Conservation (phyloP, 2,797 vertebrate species). For the Phoxinus dragarum region DNA sequence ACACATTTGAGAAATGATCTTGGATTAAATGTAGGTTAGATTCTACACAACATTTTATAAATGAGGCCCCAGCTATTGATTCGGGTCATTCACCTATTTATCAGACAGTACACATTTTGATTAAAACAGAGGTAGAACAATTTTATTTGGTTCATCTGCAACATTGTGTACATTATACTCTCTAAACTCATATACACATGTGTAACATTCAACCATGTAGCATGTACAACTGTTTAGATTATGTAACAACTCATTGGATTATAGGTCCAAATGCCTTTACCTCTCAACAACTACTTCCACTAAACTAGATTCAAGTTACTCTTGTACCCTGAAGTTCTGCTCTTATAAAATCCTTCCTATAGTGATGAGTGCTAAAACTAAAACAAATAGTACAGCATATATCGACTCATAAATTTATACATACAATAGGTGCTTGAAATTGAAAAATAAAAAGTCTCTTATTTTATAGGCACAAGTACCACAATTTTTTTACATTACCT, state of each 20-base stretch:
- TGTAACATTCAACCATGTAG: not conserved
- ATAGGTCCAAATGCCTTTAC: not conserved
- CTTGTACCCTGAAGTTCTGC: not conserved
- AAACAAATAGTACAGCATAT: not conserved
- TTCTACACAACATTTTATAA: not conserved
- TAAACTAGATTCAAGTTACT: not conserved
- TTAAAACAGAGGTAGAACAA: slow-evolving; percentile 12
- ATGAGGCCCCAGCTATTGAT: not conserved
- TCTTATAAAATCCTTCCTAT: not conserved
- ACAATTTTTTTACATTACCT: slow-evolving; percentile 14
- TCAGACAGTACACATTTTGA: not conserved
- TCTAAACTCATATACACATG: not conserved
- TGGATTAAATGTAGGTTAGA: not conserved
- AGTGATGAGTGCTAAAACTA: not conserved
- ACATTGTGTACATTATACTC: slow-evolving; percentile 5
- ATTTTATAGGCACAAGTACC: slow-evolving; percentile 35
- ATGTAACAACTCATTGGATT: not conserved
- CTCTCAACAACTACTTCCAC: not conserved
- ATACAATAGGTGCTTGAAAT: slow-evolving; percentile 23
- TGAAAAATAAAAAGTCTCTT: slow-evolving; percentile 36
- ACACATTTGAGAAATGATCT: not conserved
- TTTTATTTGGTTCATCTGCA: slow-evolving; percentile 49
- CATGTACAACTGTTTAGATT: not conserved
- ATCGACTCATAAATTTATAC: not conserved
- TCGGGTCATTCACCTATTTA: not conserved